Conservation (phyloP, 2,888 invertebrate species). For the Tuta absoluta region DNA sequence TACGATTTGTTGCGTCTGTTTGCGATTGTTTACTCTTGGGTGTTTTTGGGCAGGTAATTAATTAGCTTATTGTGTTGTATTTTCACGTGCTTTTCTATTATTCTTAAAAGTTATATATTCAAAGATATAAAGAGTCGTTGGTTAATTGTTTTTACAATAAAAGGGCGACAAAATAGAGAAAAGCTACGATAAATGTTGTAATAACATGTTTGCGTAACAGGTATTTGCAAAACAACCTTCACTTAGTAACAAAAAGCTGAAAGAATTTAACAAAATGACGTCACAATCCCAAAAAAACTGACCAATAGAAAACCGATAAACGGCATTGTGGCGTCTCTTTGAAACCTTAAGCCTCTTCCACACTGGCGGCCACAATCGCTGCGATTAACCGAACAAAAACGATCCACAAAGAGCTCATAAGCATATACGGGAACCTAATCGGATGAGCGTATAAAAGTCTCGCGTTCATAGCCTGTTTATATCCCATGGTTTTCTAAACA, state of each 20-base stretch:
- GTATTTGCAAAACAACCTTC: neutral
- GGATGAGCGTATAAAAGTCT: slow-evolving; percentile 74
- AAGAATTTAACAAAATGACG: slow-evolving; percentile 21
- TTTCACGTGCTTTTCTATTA: neutral
- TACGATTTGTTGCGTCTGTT: slow-evolving; percentile 50
- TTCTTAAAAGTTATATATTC: neutral
- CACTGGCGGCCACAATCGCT: slow-evolving; percentile 59
- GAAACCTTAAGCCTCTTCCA: slow-evolving; percentile 53
- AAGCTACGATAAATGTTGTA: no score
- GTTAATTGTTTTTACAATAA: no score
- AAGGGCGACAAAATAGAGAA: no score
- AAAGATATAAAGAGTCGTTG: no score
- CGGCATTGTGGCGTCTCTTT: slow-evolving; percentile 47
- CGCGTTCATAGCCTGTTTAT: slow-evolving; percentile 50
- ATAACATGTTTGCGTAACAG: neutral
- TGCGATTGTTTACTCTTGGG: slow-evolving; percentile 50
- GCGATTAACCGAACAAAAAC: slow-evolving; percentile 66
- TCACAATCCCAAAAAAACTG: slow-evolving; percentile 30
- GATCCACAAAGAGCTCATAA: slow-evolving; percentile 71
- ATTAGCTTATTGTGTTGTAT: slow-evolving; percentile 36
- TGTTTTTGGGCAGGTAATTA: slow-evolving; percentile 31
- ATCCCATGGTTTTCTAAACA: slow-evolving; percentile 37
- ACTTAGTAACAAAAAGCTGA: neutral
- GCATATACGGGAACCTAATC: slow-evolving; percentile 72
- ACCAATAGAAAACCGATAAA: slow-evolving; percentile 45